Conservation (phyloP, 2,797 vertebrate species). For the Pipistrellus nathusii region DNA sequence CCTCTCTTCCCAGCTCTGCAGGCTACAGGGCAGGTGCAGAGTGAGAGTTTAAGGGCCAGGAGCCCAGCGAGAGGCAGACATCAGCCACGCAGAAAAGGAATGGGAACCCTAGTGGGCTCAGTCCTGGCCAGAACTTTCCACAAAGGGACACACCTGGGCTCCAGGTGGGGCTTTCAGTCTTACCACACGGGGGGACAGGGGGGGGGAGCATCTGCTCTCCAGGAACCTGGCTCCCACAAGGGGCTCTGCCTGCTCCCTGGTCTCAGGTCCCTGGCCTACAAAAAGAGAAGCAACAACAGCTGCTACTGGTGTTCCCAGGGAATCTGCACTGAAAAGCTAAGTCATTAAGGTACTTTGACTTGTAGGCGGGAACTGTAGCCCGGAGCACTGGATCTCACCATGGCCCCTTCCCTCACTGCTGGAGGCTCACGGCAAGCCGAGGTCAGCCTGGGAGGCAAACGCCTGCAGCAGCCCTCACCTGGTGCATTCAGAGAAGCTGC, state of each 20-base stretch:
- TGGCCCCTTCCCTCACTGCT: background rate
- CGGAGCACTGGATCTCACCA: fast-evolving
- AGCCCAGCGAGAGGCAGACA: background rate
- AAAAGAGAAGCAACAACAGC: background rate
- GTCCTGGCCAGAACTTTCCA: background rate
- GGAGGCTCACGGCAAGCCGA: background rate
- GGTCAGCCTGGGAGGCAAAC: background rate
- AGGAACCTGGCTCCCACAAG: background rate
- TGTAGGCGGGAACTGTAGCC: too few species aligned
- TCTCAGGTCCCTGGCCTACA: background rate
- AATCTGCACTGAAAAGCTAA: background rate
- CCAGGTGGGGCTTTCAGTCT: background rate
- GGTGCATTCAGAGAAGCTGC: background rate
- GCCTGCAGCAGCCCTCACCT: background rate
- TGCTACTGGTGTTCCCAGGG: background rate
- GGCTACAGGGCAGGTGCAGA: background rate
- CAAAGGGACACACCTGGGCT: background rate
- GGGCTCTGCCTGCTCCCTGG: background rate
- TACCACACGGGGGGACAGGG: background rate
- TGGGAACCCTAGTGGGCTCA: too few species aligned
- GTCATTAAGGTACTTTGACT: background rate
- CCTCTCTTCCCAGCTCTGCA: background rate
- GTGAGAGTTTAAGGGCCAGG: background rate
- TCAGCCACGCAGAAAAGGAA: background rate
- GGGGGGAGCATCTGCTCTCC: background rate